Conservation (phyloP, 2,888 invertebrate species). For the Trachelus tabidus region DNA sequence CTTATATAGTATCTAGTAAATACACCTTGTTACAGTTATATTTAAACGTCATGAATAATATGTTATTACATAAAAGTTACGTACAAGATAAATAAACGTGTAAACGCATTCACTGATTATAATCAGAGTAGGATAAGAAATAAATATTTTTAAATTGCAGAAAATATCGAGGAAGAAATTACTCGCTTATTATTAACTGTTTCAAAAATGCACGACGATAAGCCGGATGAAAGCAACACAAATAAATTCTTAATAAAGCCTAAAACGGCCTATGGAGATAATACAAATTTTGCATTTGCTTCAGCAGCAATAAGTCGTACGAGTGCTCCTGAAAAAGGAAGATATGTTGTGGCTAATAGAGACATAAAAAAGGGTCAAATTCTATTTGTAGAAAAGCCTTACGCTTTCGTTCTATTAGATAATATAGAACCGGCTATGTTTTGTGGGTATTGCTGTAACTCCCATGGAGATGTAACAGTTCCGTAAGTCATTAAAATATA, state of each 20-base stretch:
- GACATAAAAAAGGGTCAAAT: slow-evolving; percentile 75
- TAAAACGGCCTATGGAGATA: slow-evolving; percentile 66
- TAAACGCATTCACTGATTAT: no score
- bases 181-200: slow-evolving; percentile 38
- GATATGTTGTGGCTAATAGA: slow-evolving; percentile 74
- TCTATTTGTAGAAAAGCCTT: slow-evolving; percentile 84
- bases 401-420: slow-evolving; percentile 78
- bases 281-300: slow-evolving; percentile 69
- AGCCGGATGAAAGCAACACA: slow-evolving; percentile 15
- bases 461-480: slow-evolving; percentile 68
- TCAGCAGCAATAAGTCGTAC: slow-evolving; percentile 70
- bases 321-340: slow-evolving; percentile 71
- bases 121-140: no score
- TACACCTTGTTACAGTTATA: no score
- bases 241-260: slow-evolving; percentile 59
- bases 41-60: no score
- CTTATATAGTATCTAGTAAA: no score
- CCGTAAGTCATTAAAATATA: slow-evolving; percentile 69
- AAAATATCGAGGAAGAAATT: slow-evolving; percentile 49
- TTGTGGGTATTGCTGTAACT: slow-evolving; percentile 81
- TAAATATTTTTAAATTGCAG: slow-evolving; percentile 40
- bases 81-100: no score
- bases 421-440: slow-evolving; percentile 66
- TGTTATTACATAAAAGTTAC: no score
- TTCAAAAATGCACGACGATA: slow-evolving; percentile 17